A percentile compares a stretch with the other conserved stretches of the same genome.
Conservation (phyloP, 2,888 invertebrate species). For the Loripinus fragilis region DNA sequence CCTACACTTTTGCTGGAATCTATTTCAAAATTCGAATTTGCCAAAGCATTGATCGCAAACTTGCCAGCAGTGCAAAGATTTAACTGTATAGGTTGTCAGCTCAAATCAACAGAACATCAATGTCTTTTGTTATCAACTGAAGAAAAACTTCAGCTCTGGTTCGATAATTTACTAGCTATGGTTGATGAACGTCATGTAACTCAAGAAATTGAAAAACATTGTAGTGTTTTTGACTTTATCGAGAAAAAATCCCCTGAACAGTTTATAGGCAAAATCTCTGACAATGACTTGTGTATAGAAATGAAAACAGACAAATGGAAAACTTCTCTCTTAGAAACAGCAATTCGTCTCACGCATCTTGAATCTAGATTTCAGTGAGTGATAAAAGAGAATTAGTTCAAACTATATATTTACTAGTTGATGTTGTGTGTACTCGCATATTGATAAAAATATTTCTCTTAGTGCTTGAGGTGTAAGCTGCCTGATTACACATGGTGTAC, state of each 20-base stretch:
- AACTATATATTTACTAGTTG: not conserved
- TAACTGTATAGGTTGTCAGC: not conserved
- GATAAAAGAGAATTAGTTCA: not conserved
- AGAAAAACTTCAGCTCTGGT: constrained; percentile 7
- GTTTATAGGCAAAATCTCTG: not conserved
- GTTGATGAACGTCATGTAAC: not conserved
- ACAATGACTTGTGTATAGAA: not conserved
- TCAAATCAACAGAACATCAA: not conserved
- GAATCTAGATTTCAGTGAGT: constrained; percentile 7
- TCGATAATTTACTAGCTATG: not conserved
- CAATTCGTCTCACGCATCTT: not conserved
- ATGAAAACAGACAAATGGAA: constrained; percentile 12
- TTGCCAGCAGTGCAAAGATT: constrained; percentile 3
- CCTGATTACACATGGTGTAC: constrained; percentile 12
- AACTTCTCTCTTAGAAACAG: not conserved
- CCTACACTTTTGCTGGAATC: not conserved
- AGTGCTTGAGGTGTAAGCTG: constrained; percentile 15
- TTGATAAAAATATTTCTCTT: not conserved
- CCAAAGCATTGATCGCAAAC: not conserved
- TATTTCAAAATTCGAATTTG: constrained; percentile 6
- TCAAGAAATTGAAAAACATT: not conserved
- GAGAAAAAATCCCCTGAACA: not conserved
- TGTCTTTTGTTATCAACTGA: not conserved
- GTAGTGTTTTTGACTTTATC: constrained; percentile 3
- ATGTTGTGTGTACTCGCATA: not conserved